Base-by-base conservation (phyloP, 2,888 invertebrate species). In the Mimachlamys varia region DNA sequence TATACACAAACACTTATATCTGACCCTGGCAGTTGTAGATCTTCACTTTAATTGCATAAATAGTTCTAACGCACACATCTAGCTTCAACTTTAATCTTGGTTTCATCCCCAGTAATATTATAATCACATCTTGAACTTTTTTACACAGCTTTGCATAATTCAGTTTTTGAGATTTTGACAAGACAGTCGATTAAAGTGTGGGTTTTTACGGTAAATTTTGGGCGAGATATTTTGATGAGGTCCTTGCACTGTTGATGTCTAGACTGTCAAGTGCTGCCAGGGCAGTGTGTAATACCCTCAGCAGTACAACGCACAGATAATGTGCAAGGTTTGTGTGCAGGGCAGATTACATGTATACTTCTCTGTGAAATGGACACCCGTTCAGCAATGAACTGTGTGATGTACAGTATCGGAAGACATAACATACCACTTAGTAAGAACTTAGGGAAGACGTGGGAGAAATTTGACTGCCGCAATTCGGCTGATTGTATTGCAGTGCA, bases 331-430 rank as follows among this genome's bases (percentile, higher is more conserved):
- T 76, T 76, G 10, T 27, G 76, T 76, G 33, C 22, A 76, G 76
- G 27, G 33, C 76, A 76, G 76, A 76, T 76, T 76, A 76, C 76
- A 76, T 76, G 76, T 76, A 33, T 76, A 76, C 33, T 76, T 76
- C 12, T 76, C 76, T 27, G 76, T 76, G 76, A 76, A 76, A 76
- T 76, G 76, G 76, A 76, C 76, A 76, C 76, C 76, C 17, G 12
- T 33, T 76, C 76, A 0, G 76, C 76, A 27, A 76, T 76, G 33
- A 76, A 76, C 76, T 76, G 76, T 76, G 33, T 76, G 76, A 76
- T 76, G 76, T 76, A 7, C 7, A 33, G 27, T 76, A 33, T 15
- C 76, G 33, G 12, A 15, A 44, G 76, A 76, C 76, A 76, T 76
- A 76, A 12, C 76, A 76, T 76, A 33, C 76, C 33, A 76, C 76